Percentiles rank a stretch among this genome's conserved stretches.
Conservation (phyloP, 2,113 vertebrate species). For the Xyrauchen texanus region DNA sequence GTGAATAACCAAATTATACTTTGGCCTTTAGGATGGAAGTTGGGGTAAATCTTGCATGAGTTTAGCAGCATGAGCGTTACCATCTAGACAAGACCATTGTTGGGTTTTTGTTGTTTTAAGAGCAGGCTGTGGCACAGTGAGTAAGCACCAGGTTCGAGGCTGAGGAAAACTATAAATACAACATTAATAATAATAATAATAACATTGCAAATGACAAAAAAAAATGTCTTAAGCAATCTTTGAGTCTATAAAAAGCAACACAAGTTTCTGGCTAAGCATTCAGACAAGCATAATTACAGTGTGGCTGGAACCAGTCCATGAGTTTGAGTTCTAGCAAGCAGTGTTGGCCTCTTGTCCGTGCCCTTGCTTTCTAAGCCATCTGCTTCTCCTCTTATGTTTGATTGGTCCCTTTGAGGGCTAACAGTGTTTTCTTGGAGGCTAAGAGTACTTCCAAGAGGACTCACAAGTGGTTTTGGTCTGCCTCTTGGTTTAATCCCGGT, state of each 20-base stretch:
- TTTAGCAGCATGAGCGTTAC: background rate
- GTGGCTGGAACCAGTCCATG: background rate
- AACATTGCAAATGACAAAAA: background rate
- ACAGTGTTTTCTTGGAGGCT: background rate
- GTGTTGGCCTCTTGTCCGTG: background rate
- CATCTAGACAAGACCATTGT: background rate
- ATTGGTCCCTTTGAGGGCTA: constrained; percentile 1
- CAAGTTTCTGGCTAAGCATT: background rate
- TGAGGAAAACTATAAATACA: constrained; percentile 45
- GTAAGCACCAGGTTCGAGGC: constrained; percentile 32
- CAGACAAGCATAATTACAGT: background rate
- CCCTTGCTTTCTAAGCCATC: background rate
- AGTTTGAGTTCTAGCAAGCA: background rate
- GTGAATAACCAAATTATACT: too few relatives aligned
- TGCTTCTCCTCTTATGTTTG: background rate
- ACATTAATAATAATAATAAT: constrained; percentile 19
- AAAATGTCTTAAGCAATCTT: background rate
- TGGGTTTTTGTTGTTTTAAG: background rate
- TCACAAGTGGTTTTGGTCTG: background rate
- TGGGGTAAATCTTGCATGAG: background rate
- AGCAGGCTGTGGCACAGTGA: background rate
- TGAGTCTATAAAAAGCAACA: background rate
- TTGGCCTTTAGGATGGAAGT: background rate
- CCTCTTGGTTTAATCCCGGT: background rate
- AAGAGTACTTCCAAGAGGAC: background rate